These are phyloP conservation scores for Sebastes goodei DNA, from an alignment of 2,797 vertebrate genomes.

Conservation along the genomic window DNA sequence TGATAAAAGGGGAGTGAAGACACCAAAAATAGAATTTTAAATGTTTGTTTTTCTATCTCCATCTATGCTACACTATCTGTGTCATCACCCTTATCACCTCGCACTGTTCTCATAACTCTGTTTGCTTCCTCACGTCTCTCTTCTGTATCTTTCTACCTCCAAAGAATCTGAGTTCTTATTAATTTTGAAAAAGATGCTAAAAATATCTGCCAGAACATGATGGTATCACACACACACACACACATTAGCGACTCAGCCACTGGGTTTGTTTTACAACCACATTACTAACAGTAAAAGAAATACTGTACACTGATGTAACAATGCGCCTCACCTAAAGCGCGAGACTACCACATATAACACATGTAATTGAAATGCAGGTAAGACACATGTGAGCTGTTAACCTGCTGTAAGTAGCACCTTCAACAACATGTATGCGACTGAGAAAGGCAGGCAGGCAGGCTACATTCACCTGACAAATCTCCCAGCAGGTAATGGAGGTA, in stretches of 20 bases:
- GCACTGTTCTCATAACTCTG: not conserved
- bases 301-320: not conserved
- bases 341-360: not conserved
- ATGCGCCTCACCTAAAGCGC: not conserved
- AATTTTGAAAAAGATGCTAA: slow-evolving; percentile 62
- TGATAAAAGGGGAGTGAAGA: not conserved
- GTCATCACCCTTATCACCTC: not conserved
- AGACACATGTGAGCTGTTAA: slow-evolving; percentile 7
- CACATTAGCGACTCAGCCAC: not conserved
- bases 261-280: slow-evolving; percentile 1
- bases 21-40: not conserved
- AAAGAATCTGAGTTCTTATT: slow-evolving; percentile 60
- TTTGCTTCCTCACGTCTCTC: slow-evolving; percentile 3
- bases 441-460: not conserved
- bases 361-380: not conserved
- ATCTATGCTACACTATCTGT: not conserved
- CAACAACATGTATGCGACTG: slow-evolving; percentile 8
- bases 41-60: not conserved
- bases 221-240: not conserved
- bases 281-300: not conserved
- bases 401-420: not conserved
- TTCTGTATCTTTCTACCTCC: slow-evolving; percentile 10
- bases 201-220: slow-evolving; percentile 48
- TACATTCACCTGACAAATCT: slow-evolving; percentile 32
- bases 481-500: slow-evolving; percentile 44